phyloP scores from a whole-genome alignment of 2,888 invertebrate genomes.

The Drosophila eohydei region DNA sequence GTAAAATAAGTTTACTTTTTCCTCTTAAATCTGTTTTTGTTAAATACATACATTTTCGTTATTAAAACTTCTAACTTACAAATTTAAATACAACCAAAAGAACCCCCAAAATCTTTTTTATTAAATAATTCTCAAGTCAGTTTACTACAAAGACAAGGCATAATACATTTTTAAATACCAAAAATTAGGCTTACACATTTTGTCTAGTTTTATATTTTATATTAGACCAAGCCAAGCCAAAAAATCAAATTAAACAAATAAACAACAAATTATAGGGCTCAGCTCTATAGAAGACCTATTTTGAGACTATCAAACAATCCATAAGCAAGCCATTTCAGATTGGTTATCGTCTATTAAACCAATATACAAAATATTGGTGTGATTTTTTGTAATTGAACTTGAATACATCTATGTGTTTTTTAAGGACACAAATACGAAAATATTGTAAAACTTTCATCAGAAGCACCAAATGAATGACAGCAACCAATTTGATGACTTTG shows the following conservation, averaged over 20 bases:
- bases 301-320: no score
- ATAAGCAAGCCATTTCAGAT: no score
- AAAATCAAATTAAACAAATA: no score
- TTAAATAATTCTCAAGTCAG: neutral
- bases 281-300: no score
- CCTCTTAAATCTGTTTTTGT: neutral
- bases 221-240: no score
- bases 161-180: neutral
- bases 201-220: no score
- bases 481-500: constrained; percentile 16
- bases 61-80: neutral
- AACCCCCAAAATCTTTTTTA: neutral
- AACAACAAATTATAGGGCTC: no score
- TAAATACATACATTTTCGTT: constrained; percentile 13
- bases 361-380: no score
- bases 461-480: neutral
- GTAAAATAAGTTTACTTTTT: neutral
- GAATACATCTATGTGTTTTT: neutral
- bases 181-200: neutral
- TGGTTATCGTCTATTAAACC: no score
- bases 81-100: neutral
- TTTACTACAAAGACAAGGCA: neutral
- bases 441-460: neutral
- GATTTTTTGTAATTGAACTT: no score
- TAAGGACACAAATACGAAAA: neutral